Evolutionary conservation across 2,113 vertebrate genomes (phyloP), one percentile per base, ranked within the genome.

Genomic region (Aspiorhynchus laticeps): DNA sequence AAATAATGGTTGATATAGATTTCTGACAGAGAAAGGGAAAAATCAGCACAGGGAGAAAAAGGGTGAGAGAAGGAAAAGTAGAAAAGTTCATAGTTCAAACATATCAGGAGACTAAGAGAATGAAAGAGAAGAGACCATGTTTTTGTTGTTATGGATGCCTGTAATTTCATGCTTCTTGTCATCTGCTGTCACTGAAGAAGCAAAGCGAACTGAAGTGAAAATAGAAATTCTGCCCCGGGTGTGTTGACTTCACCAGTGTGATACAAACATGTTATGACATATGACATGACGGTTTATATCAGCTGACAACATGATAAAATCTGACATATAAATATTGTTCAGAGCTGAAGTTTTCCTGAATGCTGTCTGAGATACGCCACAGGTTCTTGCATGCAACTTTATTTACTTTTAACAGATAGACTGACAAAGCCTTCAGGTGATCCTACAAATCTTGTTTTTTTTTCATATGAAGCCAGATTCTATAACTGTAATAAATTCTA

Each of bases 241-340:
- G 14, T 86, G 26, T 71, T n/a, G 63, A 74, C 74, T 86, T 80
- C 38, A 63, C 21, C 33, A n/a, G 24, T 67, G n/a, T 87, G 43
- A 78, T 41, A n/a, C 79, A 89, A 88, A 86, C 51, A 26, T 85
- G 56, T 65, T 53, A 53, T 80, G 85, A 86, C 81, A 82, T 59
- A 41, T 87, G 85, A 85, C 85, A 76, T 73, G 73, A 76, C 10
- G 74, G 69, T 56, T 80, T 81, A 76, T 24, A 87, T 88, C 82
- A 80, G 74, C 36, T 79, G 61, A 28, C 33, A 43, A 81, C 43
- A 59, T 67, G 63, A 53, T 61, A 28, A 33, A 75, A 69, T 56
- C 74, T 71, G 81, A 82, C 41, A 48, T 67, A 21, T 43, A 46
- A 80, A 67, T 31, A 82, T 11, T 21, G 80, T 48, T 61, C 2